These are phyloP conservation scores for Calliopsis andreniformis DNA, from an alignment of 1,140 invertebrate genomes.

Conservation along the genomic window DNA sequence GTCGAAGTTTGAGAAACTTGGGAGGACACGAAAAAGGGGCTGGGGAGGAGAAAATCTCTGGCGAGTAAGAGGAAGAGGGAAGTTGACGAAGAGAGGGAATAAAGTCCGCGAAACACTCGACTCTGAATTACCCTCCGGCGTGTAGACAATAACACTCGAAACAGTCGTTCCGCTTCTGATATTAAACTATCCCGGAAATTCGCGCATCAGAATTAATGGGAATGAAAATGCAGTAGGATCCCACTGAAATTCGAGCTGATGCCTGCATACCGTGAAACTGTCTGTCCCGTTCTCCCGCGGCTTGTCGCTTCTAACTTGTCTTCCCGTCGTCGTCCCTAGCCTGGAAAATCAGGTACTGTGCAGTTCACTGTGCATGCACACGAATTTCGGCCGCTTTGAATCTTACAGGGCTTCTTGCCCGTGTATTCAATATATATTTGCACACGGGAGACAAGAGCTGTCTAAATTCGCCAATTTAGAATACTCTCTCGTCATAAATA, in stretches of 20 bases:
- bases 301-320: slow-evolving; percentile 8
- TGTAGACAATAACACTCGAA: slow-evolving; percentile 46
- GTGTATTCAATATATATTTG: slow-evolving; percentile 9
- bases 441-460: too few species aligned
- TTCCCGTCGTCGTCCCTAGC: slow-evolving; percentile 8
- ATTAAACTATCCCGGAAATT: slow-evolving; percentile 52
- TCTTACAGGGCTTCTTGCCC: neutral
- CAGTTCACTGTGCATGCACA: neutral
- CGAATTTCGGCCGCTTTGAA: neutral
- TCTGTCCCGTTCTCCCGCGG: slow-evolving; percentile 6
- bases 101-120: neutral
- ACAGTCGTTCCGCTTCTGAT: slow-evolving; percentile 42
- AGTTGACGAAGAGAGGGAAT: too few species aligned
- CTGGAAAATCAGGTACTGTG: slow-evolving; percentile 23
- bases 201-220: slow-evolving; percentile 32
- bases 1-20: neutral
- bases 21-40: neutral
- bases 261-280: slow-evolving; percentile 10
- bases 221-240: slow-evolving; percentile 12
- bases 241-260: slow-evolving; percentile 29
- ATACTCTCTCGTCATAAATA: too few species aligned
- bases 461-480: neutral
- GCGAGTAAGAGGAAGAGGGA: neutral
- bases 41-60: neutral
- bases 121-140: slow-evolving; percentile 34